These are phyloP conservation scores for Sarcophaga rosellei DNA, from an alignment of 2,888 invertebrate species.

Conservation along the genomic window DNA sequence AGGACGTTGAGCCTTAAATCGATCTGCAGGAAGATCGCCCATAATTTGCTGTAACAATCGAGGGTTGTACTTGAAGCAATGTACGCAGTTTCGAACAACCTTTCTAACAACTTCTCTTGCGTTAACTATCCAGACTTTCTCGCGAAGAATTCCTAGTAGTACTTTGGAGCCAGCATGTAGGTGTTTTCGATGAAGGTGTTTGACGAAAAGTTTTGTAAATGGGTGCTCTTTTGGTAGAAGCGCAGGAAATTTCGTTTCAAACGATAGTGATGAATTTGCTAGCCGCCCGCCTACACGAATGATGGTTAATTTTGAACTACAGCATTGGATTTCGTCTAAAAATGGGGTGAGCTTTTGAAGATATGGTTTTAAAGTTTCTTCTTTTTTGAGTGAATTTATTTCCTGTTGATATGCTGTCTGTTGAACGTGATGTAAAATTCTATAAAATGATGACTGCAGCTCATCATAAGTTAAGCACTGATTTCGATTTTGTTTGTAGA, in stretches of 20 bases:
- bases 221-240: neutral
- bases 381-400: too few species aligned
- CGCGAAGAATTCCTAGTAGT: neutral
- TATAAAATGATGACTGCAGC: neutral
- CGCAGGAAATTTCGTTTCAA: conserved; percentile 12
- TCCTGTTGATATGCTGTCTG: too few species aligned
- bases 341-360: too few species aligned
- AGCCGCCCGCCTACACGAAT: neutral
- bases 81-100: too few species aligned
- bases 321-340: too few species aligned
- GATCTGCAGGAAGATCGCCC: conserved; percentile 49
- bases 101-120: too few species aligned
- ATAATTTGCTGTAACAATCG: conserved; percentile 24
- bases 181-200: conserved; percentile 13
- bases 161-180: neutral
- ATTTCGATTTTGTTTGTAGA: conserved; percentile 8
- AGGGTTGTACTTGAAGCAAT: too few species aligned
- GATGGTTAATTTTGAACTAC: neutral
- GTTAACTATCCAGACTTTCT: neutral
- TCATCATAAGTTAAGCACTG: neutral
- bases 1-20: conserved; percentile 54
- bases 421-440: too few species aligned
- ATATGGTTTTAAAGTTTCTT: too few species aligned
- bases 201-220: neutral
- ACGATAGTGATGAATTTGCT: conserved; percentile 3